Evolutionary conservation across 2,797 vertebrate genomes (phyloP), one percentile per base, ranked within the genome.

Genomic region (Schizopygopsis malacanthus): DNA sequence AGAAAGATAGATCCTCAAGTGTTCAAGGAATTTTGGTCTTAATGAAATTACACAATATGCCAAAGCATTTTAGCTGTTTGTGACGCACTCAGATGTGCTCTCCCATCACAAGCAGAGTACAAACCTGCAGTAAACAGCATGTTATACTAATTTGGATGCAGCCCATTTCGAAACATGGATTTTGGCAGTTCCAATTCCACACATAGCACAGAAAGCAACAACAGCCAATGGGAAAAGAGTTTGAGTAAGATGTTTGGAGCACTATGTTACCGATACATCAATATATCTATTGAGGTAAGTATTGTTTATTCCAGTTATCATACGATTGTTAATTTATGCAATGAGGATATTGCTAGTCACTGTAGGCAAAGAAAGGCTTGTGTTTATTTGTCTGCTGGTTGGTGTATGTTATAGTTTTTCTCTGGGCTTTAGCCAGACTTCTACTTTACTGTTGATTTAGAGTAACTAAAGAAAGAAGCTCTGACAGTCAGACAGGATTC

Each of bases 331-430:
- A 81, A 87, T 73, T 52, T 67, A 63, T 45, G 45, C 61, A 73
- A 33, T 47, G 7, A 84, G 20, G 63, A 39, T 25, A 70, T 67
- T 79, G 45, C 56, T 39, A 52, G 47, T 77, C 54, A 61, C 50
- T 28, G 56, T 20, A 15, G n/a, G 43, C 33, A 50, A 54, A 39
- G 11, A 4, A 39, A 82, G 79, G 61, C 61, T 78, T 37, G 25
- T 39, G 13, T 45, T 75, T 79, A 82, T 87, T 75, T 41, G 43
- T 47, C 54, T 52, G 69, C 72, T 82, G 83, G 67, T 67, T 70
- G 79, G 15, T 76, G 50, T 41, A 83, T 69, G 56, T 79, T 82
- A 81, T 65, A 63, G 56, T 75, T 61, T 71, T 47, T 77, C 67
- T 33, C 76, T 76, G 37, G 43, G 50, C 7, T 73, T 54, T 45